Evolutionary conservation across 2,888 invertebrate genomes (phyloP).

Genomic region (Erpobdella octoculata): DNA sequence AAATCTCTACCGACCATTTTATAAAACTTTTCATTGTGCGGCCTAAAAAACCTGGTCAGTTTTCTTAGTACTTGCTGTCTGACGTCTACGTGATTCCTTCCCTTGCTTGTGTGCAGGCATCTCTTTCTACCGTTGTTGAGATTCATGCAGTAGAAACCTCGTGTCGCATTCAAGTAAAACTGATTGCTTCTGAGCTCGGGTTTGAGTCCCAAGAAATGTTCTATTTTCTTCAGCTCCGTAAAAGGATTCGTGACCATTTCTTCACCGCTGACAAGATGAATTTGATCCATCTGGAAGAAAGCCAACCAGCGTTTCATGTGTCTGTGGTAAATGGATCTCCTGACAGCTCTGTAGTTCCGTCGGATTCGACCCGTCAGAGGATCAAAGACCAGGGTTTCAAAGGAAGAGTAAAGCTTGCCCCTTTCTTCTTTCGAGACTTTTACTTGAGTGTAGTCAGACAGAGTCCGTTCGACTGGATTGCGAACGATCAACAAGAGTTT

Average conservation of each 20-base stretch:
- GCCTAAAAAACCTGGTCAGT: slow-evolving; percentile 19
- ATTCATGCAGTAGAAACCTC: slow-evolving; percentile 79
- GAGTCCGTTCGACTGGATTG: slow-evolving; percentile 87
- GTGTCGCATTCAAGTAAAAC: slow-evolving; percentile 94
- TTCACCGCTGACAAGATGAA: slow-evolving; percentile 74
- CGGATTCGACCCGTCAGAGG: slow-evolving; percentile 50
- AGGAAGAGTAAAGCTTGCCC: slow-evolving; percentile 38
- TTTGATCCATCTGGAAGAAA: slow-evolving; percentile 80
- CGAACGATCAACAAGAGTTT: slow-evolving; percentile 82
- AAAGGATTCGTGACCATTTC: slow-evolving; percentile 46
- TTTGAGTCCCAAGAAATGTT: slow-evolving; percentile 44
- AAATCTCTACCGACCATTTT: background rate
- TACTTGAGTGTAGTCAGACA: slow-evolving; percentile 94
- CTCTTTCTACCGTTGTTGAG: background rate
- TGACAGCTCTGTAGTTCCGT: slow-evolving; percentile 52
- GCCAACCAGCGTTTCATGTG: slow-evolving; percentile 85
- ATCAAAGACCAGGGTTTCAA: slow-evolving; percentile 51
- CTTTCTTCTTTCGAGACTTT: slow-evolving; percentile 57
- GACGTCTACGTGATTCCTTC: slow-evolving; percentile 14
- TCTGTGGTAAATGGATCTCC: slow-evolving; percentile 53
- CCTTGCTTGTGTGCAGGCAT: slow-evolving; percentile 10
- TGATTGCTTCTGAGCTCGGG: slow-evolving; percentile 59
- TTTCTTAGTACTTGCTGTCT: background rate
- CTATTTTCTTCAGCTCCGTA: slow-evolving; percentile 43
- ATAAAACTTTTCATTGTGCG: slow-evolving; percentile 19